These are phyloP conservation scores for Gallinago paraguaiae DNA, from an alignment of 2,113 vertebrate species.

Conservation along the genomic window DNA sequence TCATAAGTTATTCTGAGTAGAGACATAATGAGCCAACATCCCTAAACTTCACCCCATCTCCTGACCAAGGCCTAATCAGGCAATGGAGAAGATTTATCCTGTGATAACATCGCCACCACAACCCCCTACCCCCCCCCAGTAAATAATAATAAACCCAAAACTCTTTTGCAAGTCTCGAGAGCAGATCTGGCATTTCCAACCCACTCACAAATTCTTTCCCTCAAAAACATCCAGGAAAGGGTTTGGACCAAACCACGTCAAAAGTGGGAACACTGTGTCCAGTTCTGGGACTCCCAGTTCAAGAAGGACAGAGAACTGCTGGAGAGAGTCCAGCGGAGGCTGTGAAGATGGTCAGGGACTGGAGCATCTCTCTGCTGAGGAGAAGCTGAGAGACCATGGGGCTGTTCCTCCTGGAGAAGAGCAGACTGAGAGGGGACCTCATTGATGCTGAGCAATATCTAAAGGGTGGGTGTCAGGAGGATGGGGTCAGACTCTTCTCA, in stretches of 20 bases:
- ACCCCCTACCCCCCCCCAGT: not conserved
- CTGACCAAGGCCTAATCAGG: not conserved
- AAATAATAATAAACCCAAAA: not conserved
- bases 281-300: too few relatives aligned
- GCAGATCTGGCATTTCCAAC: conserved; percentile 11
- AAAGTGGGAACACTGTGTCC: too few relatives aligned
- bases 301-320: too few relatives aligned
- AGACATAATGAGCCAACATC: not conserved
- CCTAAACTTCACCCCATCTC: not conserved
- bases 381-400: too few relatives aligned
- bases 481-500: too few relatives aligned
- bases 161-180: not conserved
- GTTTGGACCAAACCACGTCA: not conserved
- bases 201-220: not conserved
- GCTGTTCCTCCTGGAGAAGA: too few relatives aligned
- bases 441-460: too few relatives aligned
- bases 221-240: not conserved
- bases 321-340: too few relatives aligned
- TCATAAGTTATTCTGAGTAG: not conserved
- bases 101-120: not conserved
- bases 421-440: too few relatives aligned
- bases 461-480: too few relatives aligned
- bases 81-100: not conserved
- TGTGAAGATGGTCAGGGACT: too few relatives aligned
- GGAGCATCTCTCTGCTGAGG: too few relatives aligned